Conservation (phyloP, 2,888 invertebrate species). For the Eueremaeus valkanovi region DNA sequence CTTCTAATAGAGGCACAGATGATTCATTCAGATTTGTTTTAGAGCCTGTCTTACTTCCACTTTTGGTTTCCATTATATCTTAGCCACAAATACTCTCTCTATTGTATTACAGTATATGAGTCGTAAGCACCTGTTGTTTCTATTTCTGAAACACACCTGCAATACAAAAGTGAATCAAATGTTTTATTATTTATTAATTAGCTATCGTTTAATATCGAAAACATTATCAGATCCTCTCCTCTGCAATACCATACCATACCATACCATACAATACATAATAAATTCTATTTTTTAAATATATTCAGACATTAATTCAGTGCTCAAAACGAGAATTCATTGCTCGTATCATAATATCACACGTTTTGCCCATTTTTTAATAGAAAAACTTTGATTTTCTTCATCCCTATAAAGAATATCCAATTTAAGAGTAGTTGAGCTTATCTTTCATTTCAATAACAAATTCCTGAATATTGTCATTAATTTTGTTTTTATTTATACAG, state of each 20-base stretch:
- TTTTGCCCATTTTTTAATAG: no score
- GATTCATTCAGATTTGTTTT: conserved; percentile 50
- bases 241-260: background rate
- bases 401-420: no score
- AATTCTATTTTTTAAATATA: no score
- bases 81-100: background rate
- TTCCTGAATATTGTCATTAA: no score
- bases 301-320: no score
- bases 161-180: background rate
- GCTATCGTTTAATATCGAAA: background rate
- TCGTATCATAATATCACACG: no score
- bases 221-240: background rate
- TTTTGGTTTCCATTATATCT: background rate
- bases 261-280: background rate
- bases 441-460: no score
- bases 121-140: background rate
- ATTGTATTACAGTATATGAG: background rate
- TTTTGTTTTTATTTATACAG: no score
- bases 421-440: no score
- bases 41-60: conserved; percentile 46
- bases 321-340: no score
- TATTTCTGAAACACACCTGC: background rate
- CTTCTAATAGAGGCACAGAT: conserved; percentile 48
- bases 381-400: no score
- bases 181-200: background rate